These are phyloP conservation scores for Abramis brama DNA, from an alignment of 2,113 vertebrate species.

Conservation along the genomic window DNA sequence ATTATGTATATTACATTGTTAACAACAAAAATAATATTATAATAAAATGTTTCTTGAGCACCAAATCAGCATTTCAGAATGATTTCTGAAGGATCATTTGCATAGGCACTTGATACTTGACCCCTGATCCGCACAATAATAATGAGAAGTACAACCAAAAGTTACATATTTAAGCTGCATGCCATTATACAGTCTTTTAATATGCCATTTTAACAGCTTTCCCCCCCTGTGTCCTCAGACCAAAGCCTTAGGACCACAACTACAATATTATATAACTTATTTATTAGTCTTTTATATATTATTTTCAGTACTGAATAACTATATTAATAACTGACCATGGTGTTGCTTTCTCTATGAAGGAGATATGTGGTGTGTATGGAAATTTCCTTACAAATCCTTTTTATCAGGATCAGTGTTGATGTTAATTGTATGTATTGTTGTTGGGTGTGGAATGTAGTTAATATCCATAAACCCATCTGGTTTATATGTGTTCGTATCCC, in stretches of 20 bases:
- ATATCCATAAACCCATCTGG: constrained; percentile 19
- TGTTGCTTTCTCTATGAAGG: background rate
- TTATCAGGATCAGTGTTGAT: background rate
- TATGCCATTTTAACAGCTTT: too few relatives aligned
- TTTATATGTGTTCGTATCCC: constrained; percentile 23
- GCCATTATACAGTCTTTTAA: too few relatives aligned
- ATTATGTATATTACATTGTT: too few relatives aligned
- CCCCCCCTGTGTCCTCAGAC: too few relatives aligned
- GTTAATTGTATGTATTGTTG: background rate
- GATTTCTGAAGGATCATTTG: too few relatives aligned
- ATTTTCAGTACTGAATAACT: background rate
- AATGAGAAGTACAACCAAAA: too few relatives aligned
- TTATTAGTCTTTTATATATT: background rate
- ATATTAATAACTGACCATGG: background rate
- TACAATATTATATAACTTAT: background rate
- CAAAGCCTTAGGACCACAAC: too few relatives aligned
- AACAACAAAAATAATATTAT: background rate
- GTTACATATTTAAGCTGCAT: too few relatives aligned
- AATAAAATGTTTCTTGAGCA: background rate
- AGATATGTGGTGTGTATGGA: background rate
- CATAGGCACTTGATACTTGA: too few relatives aligned
- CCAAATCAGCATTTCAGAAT: background rate
- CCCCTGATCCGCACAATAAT: too few relatives aligned
- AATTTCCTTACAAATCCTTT: background rate
- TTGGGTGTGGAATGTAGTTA: background rate